Evolutionary conservation across 2,797 vertebrate species (phyloP), one percentile per base, ranked within the genome.

Genomic region (Bryconaethiops microstoma): DNA sequence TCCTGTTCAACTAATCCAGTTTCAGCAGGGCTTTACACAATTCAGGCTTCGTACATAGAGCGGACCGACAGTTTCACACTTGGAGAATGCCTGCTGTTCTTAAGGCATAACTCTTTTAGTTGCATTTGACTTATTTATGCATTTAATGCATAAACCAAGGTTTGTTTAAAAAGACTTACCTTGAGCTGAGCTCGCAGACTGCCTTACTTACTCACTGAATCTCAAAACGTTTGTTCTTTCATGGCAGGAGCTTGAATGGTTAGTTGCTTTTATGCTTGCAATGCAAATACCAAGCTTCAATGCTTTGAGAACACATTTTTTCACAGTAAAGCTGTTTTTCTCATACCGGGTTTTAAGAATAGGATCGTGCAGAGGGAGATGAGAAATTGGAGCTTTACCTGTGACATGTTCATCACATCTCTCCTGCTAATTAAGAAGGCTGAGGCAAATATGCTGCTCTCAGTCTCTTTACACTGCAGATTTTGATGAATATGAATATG

Each of bases 391-490:
- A 78, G 67, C 23, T 5, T 42, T 12, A 42, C 45, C 59, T 63
- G 17, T 19, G 45, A 42, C 73, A 72, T 4, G 63, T 75, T 81
- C 67, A 74, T 81, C 63, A 23, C 60, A 35, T 74, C 76, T 83
- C 19, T 23, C 64, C 65, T 79, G 77, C 82, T 89, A 86, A 88
- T 86, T 85, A 86, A 84, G 83, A 80, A n/a, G 45, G 62, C n/a
- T 63, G 59, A 73, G 23, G 21, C 23, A 4, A 62, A 62, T 29
- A 23, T 29, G 59, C 0, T 54, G 12, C 72, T 52, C 13, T 68
- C n/a, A 7, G 63, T 63, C 65, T 52, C 80, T 64, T 64, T 16
- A 78, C 40, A 45, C 1, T 19, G 45, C 54, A 63, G 57, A 23
- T 9, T 79, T 57, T n/a, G 19, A 21, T 57, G 19, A 21, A 17